phyloP scores from a whole-genome alignment of 1,140 invertebrate species.

The Tetramorium simillimum region DNA sequence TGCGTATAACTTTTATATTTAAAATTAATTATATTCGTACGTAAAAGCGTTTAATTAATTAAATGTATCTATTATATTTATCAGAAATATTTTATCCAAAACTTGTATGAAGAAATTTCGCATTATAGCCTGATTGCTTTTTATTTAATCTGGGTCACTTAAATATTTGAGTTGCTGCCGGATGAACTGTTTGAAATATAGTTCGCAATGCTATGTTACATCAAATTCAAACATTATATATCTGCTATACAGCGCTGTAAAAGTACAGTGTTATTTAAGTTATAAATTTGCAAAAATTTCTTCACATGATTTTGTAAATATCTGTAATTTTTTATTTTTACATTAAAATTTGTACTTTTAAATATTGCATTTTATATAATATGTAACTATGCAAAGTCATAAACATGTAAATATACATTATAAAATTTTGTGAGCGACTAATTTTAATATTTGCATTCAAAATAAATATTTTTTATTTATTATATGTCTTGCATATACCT shows the following conservation, averaged over 20 bases:
- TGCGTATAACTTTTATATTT: neutral
- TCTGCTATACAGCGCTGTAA: neutral
- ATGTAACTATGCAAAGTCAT: neutral
- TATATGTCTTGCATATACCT: neutral
- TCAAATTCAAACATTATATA: neutral
- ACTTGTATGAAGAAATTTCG: neutral
- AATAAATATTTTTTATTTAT: neutral
- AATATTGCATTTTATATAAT: neutral
- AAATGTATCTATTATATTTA: neutral
- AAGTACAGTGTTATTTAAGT: neutral
- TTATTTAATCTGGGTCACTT: constrained; percentile 24
- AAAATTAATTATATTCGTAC: neutral
- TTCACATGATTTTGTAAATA: neutral
- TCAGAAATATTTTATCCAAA: neutral
- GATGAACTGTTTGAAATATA: neutral
- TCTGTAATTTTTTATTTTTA: neutral
- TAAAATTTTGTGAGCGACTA: neutral
- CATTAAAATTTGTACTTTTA: neutral
- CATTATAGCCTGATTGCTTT: constrained; percentile 5
- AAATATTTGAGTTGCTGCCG: constrained; percentile 23
- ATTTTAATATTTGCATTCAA: neutral
- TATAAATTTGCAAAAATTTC: neutral
- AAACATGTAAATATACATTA: neutral
- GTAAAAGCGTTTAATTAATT: constrained; percentile 14
- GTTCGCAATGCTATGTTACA: neutral